These are phyloP conservation scores for Drosophila arawakana DNA, from an alignment of 1,140 invertebrate species.

Conservation along the genomic window DNA sequence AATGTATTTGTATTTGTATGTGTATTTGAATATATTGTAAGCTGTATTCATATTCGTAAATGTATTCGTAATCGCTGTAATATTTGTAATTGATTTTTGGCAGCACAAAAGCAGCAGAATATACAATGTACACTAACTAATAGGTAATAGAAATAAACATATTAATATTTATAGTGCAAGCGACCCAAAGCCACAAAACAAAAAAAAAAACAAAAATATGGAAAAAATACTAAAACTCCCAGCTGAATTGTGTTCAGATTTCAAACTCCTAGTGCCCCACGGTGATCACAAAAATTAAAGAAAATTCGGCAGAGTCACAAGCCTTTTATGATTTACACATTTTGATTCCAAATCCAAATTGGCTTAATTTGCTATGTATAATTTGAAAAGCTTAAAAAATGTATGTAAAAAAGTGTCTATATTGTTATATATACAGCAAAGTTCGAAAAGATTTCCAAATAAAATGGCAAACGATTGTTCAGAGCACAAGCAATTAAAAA, in stretches of 20 bases:
- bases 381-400: neutral
- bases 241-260: no score
- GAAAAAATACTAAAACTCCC: no score
- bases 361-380: no score
- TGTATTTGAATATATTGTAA: slow-evolving; percentile 16
- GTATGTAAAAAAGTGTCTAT: slow-evolving; percentile 35
- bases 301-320: no score
- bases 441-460: neutral
- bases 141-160: no score
- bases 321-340: neutral
- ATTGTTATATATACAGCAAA: slow-evolving; percentile 10
- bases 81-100: slow-evolving; percentile 32
- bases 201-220: neutral
- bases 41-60: slow-evolving; percentile 18
- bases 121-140: slow-evolving; percentile 29
- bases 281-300: no score
- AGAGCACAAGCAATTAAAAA: slow-evolving; percentile 16
- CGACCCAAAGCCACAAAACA: slow-evolving; percentile 18
- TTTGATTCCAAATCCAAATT: neutral
- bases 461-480: neutral
- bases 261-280: no score
- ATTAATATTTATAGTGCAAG: neutral
- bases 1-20: slow-evolving; percentile 31
- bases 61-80: slow-evolving; percentile 29
- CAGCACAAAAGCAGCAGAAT: slow-evolving; percentile 17